These are phyloP conservation scores for Macrobrachium rosenbergii DNA, from an alignment of 1,140 invertebrate species.

Conservation along the genomic window DNA sequence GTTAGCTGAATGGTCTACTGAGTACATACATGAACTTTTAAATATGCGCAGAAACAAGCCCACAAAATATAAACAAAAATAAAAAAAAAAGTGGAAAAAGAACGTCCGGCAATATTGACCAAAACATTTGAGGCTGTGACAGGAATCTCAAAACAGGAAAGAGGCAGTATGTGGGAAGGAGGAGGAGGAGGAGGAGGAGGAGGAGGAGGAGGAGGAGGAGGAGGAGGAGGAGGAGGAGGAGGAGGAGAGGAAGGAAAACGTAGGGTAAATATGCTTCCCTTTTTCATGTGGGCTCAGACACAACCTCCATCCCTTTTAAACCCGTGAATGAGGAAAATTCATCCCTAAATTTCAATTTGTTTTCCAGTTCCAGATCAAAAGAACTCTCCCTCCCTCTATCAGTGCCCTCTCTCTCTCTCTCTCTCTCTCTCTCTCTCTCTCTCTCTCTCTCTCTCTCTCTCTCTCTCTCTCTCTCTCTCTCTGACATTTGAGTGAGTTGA, in stretches of 20 bases:
- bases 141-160: not conserved
- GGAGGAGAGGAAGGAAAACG: not conserved
- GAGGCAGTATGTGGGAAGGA: not conserved
- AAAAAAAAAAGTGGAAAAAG: not conserved
- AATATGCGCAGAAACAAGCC: too few species aligned
- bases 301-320: not conserved
- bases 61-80: not conserved
- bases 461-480: not conserved
- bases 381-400: not conserved
- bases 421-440: slow-evolving; percentile 37
- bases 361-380: not conserved
- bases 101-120: not conserved
- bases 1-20: too few species aligned
- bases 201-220: too few species aligned
- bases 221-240: not conserved
- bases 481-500: not conserved
- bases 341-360: not conserved
- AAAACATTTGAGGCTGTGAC: not conserved
- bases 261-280: not conserved
- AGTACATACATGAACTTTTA: too few species aligned
- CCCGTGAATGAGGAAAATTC: not conserved
- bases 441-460: slow-evolving; percentile 6
- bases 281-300: not conserved
- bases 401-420: slow-evolving; percentile 1
- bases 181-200: not conserved